Conservation (phyloP, 2,113 vertebrate genomes). For the Indicator maculatus region DNA sequence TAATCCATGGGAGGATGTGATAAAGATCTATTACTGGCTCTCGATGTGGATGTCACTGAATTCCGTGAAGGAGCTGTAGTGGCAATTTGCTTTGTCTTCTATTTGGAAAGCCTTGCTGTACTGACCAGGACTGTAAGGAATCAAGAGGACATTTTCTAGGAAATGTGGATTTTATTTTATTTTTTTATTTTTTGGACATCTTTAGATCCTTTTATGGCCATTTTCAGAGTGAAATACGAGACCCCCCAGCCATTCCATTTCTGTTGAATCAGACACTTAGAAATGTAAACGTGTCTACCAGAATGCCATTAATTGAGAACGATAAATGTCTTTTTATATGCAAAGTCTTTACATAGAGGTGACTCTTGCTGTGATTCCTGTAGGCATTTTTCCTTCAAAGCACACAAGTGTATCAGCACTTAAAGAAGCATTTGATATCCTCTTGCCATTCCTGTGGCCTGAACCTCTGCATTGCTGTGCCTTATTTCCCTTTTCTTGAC, state of each 20-base stretch:
- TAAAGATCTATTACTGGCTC: constrained; percentile 66
- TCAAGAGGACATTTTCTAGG: constrained; percentile 13
- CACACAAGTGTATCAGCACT: constrained; percentile 55
- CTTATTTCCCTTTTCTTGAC: background rate
- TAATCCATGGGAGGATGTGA: constrained; percentile 60
- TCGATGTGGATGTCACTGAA: background rate
- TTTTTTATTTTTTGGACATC: background rate
- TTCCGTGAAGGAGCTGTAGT: constrained; percentile 17
- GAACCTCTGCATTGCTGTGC: background rate
- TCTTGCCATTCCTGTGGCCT: background rate
- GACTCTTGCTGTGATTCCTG: constrained; percentile 58
- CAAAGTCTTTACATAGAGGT: constrained; percentile 38
- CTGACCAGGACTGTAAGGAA: background rate
- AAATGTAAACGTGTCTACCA: constrained; percentile 60
- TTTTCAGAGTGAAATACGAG: constrained; percentile 11
- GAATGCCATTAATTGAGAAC: constrained; percentile 64
- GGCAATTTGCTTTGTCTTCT: background rate
- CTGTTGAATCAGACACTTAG: constrained; percentile 22
- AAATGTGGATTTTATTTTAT: background rate
- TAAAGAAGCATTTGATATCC: constrained; percentile 53
- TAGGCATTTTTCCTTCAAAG: constrained; percentile 65
- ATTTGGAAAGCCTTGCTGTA: background rate
- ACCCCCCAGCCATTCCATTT: constrained; percentile 19
- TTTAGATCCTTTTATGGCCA: constrained; percentile 25
- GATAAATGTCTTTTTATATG: constrained; percentile 58